These are phyloP conservation scores for Helostoma temminkii DNA, from an alignment of 2,797 vertebrate species.

Conservation along the genomic window DNA sequence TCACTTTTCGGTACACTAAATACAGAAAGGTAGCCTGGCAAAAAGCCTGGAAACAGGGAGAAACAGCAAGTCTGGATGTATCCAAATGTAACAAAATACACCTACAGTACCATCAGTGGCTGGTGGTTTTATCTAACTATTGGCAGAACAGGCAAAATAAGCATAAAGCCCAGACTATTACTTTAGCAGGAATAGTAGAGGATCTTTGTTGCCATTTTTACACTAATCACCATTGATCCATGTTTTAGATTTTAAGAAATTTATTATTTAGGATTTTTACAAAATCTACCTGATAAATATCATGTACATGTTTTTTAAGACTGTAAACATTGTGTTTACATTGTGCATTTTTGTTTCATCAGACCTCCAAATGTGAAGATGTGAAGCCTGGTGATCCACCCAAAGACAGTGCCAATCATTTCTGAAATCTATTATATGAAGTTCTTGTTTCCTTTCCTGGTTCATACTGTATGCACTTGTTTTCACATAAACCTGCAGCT, in stretches of 20 bases:
- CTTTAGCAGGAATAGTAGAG: no score
- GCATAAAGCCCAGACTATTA: no score
- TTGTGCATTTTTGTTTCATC: slow-evolving; percentile 56
- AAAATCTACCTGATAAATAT: background rate
- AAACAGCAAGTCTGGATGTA: background rate
- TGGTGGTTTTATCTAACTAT: no score
- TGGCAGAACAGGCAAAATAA: no score
- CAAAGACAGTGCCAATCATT: slow-evolving; percentile 66
- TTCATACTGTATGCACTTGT: slow-evolving; percentile 18
- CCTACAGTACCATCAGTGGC: no score
- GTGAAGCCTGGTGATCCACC: slow-evolving; percentile 58
- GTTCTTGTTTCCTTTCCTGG: slow-evolving; percentile 11
- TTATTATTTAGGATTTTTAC: background rate
- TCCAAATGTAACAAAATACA: no score
- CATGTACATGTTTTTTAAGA: background rate
- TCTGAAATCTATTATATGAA: slow-evolving; percentile 58
- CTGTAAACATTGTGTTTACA: slow-evolving; percentile 6
- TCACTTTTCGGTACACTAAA: no score
- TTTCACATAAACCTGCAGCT: slow-evolving; percentile 5
- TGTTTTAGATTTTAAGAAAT: background rate
- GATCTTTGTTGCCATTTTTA: no score
- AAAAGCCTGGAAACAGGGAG: background rate
- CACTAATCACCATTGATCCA: no score
- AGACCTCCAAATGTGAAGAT: slow-evolving; percentile 78
- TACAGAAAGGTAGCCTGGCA: background rate